phyloP scores from a whole-genome alignment of 2,888 invertebrate genomes.

The Pheosia tremula region DNA sequence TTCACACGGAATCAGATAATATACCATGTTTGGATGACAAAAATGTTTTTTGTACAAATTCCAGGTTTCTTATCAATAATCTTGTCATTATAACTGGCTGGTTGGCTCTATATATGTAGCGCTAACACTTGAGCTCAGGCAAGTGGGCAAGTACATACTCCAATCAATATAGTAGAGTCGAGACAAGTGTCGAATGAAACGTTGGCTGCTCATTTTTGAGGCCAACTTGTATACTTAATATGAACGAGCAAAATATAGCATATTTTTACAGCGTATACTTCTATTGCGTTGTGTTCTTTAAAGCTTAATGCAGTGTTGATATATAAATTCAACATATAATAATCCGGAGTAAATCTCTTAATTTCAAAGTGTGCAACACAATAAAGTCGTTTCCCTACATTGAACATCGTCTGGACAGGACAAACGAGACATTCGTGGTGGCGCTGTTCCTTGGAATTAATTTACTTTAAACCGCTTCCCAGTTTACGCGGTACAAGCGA shows the following conservation, averaged over 20 bases:
- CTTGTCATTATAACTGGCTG: slow-evolving; percentile 27
- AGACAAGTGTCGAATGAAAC: no score
- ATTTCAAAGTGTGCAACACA: neutral
- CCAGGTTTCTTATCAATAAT: slow-evolving; percentile 14
- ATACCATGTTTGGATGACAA: slow-evolving; percentile 34
- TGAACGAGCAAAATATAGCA: no score
- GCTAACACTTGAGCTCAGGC: no score
- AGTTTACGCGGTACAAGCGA: slow-evolving; percentile 37
- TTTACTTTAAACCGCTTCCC: slow-evolving; percentile 39
- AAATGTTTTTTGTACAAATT: slow-evolving; percentile 21
- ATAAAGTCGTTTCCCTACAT: neutral
- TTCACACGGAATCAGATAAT: slow-evolving; percentile 37
- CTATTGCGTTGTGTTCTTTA: no score
- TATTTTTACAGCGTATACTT: no score
- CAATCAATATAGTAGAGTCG: no score
- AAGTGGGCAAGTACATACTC: no score
- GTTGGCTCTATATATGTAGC: neutral
- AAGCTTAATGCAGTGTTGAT: no score
- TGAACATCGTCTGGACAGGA: slow-evolving; percentile 2
- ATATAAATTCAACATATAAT: neutral
- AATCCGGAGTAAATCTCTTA: neutral
- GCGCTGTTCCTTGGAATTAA: slow-evolving; percentile 29
- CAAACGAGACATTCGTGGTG: slow-evolving; percentile 7
- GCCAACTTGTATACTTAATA: no score
- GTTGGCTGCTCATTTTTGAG: no score